A percentile compares a stretch with the other conserved stretches of the same genome.
Conservation (phyloP, 2,113 vertebrate genomes). For the Synodontis membranacea region DNA sequence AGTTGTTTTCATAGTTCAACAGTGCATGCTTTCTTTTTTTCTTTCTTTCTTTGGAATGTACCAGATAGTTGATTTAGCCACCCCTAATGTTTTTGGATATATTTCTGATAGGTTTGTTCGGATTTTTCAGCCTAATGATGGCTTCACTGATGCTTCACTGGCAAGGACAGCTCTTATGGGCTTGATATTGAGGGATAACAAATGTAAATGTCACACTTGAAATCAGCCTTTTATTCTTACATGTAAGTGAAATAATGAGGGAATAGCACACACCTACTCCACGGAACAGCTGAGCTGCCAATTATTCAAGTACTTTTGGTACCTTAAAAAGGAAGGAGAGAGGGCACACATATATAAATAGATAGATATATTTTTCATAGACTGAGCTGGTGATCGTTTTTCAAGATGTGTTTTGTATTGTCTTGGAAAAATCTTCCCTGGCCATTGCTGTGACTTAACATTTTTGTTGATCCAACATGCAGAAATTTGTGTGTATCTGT, state of each 20-base stretch:
- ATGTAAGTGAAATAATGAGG: neutral
- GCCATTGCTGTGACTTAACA: neutral
- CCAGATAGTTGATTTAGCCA: neutral
- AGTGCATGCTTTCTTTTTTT: neutral
- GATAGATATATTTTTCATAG: too few species aligned
- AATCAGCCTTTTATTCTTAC: too few species aligned
- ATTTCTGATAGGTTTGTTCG: neutral
- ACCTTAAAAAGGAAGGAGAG: too few species aligned
- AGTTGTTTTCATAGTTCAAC: neutral
- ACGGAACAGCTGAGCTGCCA: too few species aligned
- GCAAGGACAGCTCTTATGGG: neutral
- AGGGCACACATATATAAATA: too few species aligned
- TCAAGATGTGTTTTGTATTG: neutral
- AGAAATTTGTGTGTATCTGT: neutral
- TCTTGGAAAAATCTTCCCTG: neutral
- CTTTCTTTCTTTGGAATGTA: too few species aligned
- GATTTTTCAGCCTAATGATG: neutral
- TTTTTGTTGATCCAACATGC: neutral
- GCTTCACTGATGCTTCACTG: neutral
- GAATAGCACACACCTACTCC: too few species aligned
- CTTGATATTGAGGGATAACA: neutral
- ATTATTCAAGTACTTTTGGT: too few species aligned
- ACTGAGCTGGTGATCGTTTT: neutral
- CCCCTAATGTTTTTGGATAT: neutral
- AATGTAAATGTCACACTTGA: neutral